Percentiles rank a stretch among this genome's conserved stretches.
Evolutionary conservation across 2,888 invertebrate species (phyloP).

Genomic region (Synergus japonicus): DNA sequence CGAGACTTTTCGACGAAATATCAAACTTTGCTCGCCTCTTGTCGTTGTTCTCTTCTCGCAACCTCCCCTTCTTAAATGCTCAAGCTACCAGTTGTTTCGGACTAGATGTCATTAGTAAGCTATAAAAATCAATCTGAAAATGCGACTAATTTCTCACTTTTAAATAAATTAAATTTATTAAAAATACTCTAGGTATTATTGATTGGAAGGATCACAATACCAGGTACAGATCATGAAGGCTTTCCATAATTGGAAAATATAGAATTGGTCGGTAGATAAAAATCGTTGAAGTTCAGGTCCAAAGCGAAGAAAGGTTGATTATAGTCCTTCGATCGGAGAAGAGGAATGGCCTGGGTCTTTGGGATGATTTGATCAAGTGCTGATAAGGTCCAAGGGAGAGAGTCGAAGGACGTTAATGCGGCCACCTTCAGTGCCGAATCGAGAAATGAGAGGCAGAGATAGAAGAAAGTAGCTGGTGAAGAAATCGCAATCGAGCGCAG

Average conservation of each 20-base stretch:
- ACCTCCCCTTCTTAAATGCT: constrained; percentile 7
- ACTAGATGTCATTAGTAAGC: constrained; percentile 18
- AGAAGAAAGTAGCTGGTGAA: constrained; percentile 45
- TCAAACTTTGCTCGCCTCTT: constrained; percentile 69
- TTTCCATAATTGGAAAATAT: too few species aligned
- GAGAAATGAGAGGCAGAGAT: constrained; percentile 26
- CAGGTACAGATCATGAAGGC: neutral
- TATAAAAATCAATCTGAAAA: too few species aligned
- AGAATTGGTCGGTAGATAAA: neutral
- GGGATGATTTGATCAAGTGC: constrained; percentile 67
- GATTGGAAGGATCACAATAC: too few species aligned
- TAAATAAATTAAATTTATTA: too few species aligned
- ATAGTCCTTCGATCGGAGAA: constrained; percentile 6
- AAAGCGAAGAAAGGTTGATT: constrained; percentile 19
- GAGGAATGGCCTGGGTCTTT: constrained; percentile 10
- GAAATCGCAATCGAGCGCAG: constrained; percentile 50
- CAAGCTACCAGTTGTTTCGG: constrained; percentile 26
- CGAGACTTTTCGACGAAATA: constrained; percentile 74
- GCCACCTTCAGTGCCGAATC: constrained; percentile 40
- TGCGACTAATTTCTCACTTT: too few species aligned
- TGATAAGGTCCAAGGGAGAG: constrained; percentile 61
- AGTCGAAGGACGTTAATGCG: constrained; percentile 56
- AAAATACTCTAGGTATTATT: too few species aligned
- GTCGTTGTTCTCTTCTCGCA: constrained; percentile 53
- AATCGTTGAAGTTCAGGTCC: neutral